Evolutionary conservation across 2,113 vertebrate species (phyloP).

Genomic region (Lonchura striata): DNA sequence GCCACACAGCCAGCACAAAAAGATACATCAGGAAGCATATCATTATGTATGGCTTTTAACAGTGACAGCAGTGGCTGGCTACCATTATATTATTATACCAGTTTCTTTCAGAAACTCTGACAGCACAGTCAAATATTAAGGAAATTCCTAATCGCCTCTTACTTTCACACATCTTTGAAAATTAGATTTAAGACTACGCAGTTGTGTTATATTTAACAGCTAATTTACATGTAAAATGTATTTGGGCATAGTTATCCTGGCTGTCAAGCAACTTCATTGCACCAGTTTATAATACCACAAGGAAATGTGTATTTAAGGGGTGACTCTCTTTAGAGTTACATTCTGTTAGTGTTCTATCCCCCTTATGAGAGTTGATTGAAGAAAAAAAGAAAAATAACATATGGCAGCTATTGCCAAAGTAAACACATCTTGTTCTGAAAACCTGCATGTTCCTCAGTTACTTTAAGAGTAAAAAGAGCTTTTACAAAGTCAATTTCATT

Average conservation of each 20-base stretch:
- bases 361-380: not conserved
- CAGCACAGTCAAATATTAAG: not conserved
- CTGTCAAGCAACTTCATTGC: not conserved
- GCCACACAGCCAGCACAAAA: not conserved
- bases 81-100: not conserved
- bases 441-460: not conserved
- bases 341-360: not conserved
- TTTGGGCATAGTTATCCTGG: not conserved
- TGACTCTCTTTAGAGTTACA: not conserved
- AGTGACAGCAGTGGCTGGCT: not conserved
- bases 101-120: not conserved
- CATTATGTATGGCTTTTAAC: not conserved
- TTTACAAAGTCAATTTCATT: not conserved
- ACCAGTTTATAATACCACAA: not conserved
- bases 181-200: not conserved
- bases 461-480: not conserved
- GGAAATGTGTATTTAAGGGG: not conserved
- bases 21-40: not conserved
- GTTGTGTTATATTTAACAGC: not conserved
- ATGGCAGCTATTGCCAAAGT: constrained; percentile 9
- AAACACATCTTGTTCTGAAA: constrained; percentile 5
- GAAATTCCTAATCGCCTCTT: not conserved
- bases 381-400: not conserved
- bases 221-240: not conserved
- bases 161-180: not conserved